Evolutionary conservation across 2,113 vertebrate species (phyloP).

Genomic region (Coryphaenoides rupestris): DNA sequence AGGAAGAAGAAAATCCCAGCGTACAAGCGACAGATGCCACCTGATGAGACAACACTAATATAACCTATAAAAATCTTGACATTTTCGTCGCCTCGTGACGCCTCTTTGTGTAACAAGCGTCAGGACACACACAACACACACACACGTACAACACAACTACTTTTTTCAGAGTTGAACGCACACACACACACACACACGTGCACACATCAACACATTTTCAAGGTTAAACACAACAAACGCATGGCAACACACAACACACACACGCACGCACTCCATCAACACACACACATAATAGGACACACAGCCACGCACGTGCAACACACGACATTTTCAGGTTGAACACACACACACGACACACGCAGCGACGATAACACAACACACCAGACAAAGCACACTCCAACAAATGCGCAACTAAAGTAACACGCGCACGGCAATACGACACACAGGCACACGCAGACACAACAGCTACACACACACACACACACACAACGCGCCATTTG

Average conservation of each 20-base stretch:
- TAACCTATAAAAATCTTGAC: neutral
- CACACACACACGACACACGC: no score
- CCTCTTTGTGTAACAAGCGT: no score
- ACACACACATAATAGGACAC: no score
- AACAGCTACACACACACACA: no score
- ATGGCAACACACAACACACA: neutral
- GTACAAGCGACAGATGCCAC: conserved; percentile 23
- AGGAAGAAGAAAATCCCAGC: conserved; percentile 30
- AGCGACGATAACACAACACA: no score
- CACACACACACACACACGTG: neutral
- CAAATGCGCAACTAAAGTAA: neutral
- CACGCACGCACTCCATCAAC: no score
- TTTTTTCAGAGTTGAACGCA: neutral
- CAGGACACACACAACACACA: no score
- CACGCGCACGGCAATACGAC: neutral
- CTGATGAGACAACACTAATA: conserved; percentile 13
- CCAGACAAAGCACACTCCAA: neutral
- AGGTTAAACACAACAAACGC: conserved; percentile 1
- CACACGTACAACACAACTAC: no score
- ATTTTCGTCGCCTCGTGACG: neutral
- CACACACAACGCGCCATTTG: conserved; percentile 9
- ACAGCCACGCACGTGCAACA: no score
- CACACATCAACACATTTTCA: neutral
- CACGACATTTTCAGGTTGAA: no score
- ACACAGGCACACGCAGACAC: neutral